Conservation (phyloP, 2,888 invertebrate genomes). For the Gastracanthus pulcherrimus region DNA sequence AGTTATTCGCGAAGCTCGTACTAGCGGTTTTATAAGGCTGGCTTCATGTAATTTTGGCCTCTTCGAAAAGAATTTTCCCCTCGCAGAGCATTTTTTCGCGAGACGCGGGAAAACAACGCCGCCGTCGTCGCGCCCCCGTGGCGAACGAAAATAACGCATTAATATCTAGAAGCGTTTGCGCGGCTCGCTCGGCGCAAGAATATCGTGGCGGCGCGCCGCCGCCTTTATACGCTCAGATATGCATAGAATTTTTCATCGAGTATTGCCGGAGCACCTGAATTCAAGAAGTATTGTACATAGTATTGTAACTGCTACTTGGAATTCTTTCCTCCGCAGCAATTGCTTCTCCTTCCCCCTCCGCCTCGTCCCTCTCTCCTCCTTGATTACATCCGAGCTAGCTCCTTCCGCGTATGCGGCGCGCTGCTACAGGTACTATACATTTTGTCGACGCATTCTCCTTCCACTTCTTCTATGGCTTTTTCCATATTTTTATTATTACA, state of each 20-base stretch:
- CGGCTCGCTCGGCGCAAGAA: neutral
- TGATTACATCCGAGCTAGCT: slow-evolving; percentile 46
- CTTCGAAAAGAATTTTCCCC: neutral
- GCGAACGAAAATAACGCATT: slow-evolving; percentile 54
- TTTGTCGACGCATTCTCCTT: neutral
- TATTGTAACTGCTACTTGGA: slow-evolving; percentile 58
- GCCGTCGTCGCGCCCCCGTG: neutral
- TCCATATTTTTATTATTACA: slow-evolving; percentile 8
- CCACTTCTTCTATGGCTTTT: neutral
- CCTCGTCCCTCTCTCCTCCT: neutral
- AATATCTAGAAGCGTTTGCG: slow-evolving; percentile 49
- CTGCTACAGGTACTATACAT: too few relatives aligned
- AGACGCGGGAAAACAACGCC: neutral
- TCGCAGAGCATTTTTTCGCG: neutral
- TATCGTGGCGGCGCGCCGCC: slow-evolving; percentile 21
- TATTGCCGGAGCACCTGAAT: slow-evolving; percentile 52
- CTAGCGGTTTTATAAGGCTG: neutral
- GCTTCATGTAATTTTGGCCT: neutral
- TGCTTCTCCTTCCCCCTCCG: slow-evolving; percentile 5
- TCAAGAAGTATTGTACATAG: slow-evolving; percentile 47
- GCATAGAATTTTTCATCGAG: slow-evolving; percentile 66
- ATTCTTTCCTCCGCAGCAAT: slow-evolving; percentile 41
- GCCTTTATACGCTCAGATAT: slow-evolving; percentile 61
- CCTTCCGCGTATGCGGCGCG: neutral
- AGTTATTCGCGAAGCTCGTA: neutral